phyloP scores from a whole-genome alignment of 2,888 invertebrate genomes.

The Amiota minor region DNA sequence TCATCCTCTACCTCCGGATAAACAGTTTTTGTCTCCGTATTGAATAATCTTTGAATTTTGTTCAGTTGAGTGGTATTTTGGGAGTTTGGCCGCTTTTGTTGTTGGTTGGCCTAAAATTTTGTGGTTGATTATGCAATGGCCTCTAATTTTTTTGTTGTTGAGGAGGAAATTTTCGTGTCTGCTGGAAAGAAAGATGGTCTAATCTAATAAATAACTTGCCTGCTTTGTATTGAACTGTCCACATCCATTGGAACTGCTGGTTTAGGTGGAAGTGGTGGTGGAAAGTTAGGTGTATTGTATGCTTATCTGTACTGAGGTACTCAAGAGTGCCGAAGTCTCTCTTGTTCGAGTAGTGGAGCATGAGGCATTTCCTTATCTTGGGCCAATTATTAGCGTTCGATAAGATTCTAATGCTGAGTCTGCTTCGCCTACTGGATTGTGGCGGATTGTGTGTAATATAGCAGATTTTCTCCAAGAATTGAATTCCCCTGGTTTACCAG shows the following conservation, averaged over 20 bases:
- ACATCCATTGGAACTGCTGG: conserved; percentile 24
- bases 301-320: neutral
- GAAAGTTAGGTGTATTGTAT: neutral
- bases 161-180: neutral
- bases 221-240: conserved; percentile 20
- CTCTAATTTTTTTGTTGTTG: neutral
- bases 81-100: neutral
- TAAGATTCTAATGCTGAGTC: too few relatives aligned
- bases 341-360: too few relatives aligned
- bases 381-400: too few relatives aligned
- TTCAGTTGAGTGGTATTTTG: neutral
- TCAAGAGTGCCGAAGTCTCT: too few relatives aligned
- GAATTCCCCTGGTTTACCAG: too few relatives aligned
- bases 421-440: too few relatives aligned
- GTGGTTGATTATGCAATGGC: neutral
- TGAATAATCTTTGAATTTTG: neutral
- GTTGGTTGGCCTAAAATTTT: neutral
- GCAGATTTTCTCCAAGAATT: conserved; percentile 7
- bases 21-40: neutral
- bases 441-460: too few relatives aligned
- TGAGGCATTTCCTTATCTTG: too few relatives aligned
- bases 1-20: neutral
- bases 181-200: neutral
- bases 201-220: conserved; percentile 21
- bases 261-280: conserved; percentile 20